Conservation (phyloP, 2,113 vertebrate genomes). For the Phodopus roborovskii region DNA sequence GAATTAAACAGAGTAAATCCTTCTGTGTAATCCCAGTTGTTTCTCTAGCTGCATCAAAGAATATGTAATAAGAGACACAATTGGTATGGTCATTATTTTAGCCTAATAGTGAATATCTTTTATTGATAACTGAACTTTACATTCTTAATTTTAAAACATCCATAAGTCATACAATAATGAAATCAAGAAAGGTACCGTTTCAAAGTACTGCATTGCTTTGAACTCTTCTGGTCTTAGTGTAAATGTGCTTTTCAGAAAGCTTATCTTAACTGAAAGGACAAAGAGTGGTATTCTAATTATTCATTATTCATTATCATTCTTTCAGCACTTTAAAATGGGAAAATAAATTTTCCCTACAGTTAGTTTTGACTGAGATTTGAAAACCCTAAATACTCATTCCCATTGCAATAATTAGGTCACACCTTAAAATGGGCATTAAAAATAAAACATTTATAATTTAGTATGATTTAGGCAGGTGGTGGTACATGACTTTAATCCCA, state of each 20-base stretch:
- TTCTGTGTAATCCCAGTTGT: conserved; percentile 14
- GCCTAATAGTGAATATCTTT: neutral
- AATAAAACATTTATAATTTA: neutral
- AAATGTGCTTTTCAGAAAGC: conserved; percentile 3
- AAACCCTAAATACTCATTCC: neutral
- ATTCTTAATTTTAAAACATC: neutral
- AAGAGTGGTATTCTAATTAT: neutral
- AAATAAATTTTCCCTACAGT: neutral
- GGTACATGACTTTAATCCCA: no score
- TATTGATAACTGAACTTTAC: neutral
- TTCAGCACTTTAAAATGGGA: neutral
- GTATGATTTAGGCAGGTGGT: neutral
- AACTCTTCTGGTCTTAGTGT: neutral
- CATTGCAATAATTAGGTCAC: neutral
- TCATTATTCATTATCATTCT: neutral
- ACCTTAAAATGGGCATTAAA: neutral
- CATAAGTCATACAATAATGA: neutral
- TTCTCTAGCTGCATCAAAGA: neutral
- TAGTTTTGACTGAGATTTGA: neutral
- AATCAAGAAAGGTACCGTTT: neutral
- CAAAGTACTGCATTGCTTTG: neutral
- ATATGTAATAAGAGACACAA: neutral
- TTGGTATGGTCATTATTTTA: neutral
- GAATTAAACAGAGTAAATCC: conserved; percentile 47
- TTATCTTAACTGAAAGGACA: neutral